Percentiles rank a stretch among this genome's conserved stretches.
These are phyloP conservation scores for Phenganax subtilis DNA, from an alignment of 92 coral and sea anemone genomes.

Conservation along the genomic window DNA sequence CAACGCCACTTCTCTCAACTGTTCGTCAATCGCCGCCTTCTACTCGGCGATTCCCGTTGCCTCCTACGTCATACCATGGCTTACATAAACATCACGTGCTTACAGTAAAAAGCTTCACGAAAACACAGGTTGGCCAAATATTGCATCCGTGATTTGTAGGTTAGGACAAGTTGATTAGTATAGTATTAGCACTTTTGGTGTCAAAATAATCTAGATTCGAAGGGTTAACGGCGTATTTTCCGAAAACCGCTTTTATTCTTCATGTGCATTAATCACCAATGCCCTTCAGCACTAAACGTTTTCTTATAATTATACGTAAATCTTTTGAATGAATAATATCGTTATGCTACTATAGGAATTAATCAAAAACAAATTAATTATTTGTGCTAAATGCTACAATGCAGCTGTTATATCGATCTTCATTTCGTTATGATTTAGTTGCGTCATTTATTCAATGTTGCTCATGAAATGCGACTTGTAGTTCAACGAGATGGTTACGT, in stretches of 20 bases:
- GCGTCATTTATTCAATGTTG: conserved; percentile 81
- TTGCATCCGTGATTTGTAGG: too few relatives aligned
- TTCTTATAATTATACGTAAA: too few relatives aligned
- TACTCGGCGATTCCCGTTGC: conserved; percentile 21
- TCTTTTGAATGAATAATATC: too few relatives aligned
- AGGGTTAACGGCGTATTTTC: too few relatives aligned
- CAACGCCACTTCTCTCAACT: not conserved
- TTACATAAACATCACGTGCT: conserved; percentile 59
- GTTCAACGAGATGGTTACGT: conserved; percentile 76
- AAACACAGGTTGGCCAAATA: conserved; percentile 55
- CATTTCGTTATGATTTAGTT: conserved; percentile 52
- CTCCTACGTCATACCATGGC: conserved; percentile 59
- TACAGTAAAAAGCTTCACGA: conserved; percentile 66
- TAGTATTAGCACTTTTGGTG: not conserved
- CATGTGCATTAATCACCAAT: too few relatives aligned
- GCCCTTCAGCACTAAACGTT: too few relatives aligned
- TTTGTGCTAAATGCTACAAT: too few relatives aligned
- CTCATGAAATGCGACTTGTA: conserved; percentile 77
- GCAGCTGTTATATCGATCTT: too few relatives aligned
- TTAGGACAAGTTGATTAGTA: not conserved
- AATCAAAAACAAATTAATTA: too few relatives aligned
- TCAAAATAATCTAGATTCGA: too few relatives aligned
- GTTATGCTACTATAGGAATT: too few relatives aligned
- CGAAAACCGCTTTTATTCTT: too few relatives aligned
- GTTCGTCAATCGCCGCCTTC: conserved; percentile 24